phyloP scores from a whole-genome alignment of 2,113 vertebrate species.

The Corythornis vintsioides region DNA sequence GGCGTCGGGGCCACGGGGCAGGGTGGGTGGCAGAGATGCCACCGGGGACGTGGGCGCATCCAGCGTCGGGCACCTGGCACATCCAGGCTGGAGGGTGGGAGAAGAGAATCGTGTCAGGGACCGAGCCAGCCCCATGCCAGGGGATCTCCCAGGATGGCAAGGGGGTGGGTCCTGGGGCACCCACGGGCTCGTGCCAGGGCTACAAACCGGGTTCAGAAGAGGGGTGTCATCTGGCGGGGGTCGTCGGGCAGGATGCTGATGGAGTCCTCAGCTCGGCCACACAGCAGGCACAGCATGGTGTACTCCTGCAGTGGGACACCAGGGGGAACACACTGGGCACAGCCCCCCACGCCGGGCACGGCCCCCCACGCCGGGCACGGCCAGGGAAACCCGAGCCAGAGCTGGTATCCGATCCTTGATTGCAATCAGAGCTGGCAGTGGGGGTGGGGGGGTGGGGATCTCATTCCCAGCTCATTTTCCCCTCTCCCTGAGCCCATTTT shows the following conservation, averaged over 20 bases:
- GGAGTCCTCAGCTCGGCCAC: conserved; percentile 94
- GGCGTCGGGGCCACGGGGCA: rapidly evolving
- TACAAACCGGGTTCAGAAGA: conserved; percentile 78
- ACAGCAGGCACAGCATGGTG: conserved; percentile 96
- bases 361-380: background rate
- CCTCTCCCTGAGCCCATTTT: background rate
- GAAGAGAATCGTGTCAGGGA: background rate
- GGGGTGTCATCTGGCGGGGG: conserved; percentile 88
- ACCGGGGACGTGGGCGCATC: background rate
- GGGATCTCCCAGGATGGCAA: background rate
- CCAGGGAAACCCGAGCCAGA: background rate
- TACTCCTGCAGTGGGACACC: conserved; percentile 84
- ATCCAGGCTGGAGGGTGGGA: background rate
- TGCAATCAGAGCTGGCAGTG: background rate
- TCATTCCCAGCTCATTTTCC: background rate
- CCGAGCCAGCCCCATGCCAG: background rate
- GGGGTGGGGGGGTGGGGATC: background rate
- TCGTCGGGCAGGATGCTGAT: conserved; percentile 93
- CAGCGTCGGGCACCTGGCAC: rapidly evolving
- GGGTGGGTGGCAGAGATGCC: too few species aligned
- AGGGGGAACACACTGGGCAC: background rate
- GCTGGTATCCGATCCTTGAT: background rate
- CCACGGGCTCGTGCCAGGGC: background rate
- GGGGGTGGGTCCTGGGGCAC: background rate
- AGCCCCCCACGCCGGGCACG: too few species aligned